A percentile compares a stretch with the other conserved stretches of the same genome.
Conservation (phyloP, 2,113 vertebrate species). For the Cyprinodon tularosa region DNA sequence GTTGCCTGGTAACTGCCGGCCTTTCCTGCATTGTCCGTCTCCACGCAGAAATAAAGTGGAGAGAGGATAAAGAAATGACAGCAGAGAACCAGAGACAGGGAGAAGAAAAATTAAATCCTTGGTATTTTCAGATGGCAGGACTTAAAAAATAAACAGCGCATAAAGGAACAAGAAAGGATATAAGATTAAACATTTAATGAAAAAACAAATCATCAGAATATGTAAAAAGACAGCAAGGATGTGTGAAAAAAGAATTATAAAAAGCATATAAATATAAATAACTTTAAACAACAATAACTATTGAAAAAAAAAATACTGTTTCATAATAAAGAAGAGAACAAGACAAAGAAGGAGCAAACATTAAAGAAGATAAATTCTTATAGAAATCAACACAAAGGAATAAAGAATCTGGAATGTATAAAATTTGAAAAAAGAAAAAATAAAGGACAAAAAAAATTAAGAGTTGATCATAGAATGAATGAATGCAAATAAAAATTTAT, state of each 20-base stretch:
- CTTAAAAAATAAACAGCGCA: background rate
- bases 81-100: background rate
- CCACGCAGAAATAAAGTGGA: slow-evolving; percentile 58
- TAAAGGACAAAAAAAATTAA: background rate
- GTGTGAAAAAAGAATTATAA: background rate
- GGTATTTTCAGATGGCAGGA: slow-evolving; percentile 47
- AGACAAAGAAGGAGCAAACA: too few species aligned
- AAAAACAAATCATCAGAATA: background rate
- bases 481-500: background rate
- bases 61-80: slow-evolving; percentile 24
- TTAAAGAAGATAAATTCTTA: too few species aligned
- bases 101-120: slow-evolving; percentile 43
- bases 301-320: too few species aligned
- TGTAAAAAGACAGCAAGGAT: background rate
- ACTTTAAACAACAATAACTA: background rate
- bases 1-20: slow-evolving; percentile 81
- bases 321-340: too few species aligned
- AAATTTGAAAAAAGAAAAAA: background rate
- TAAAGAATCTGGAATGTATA: too few species aligned
- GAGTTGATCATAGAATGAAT: background rate
- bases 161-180: accelerated
- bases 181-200: background rate
- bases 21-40: slow-evolving; percentile 64
- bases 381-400: too few species aligned
- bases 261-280: background rate